phyloP scores from a whole-genome alignment of 2,888 invertebrate species.

The Andricus quercusramuli region DNA sequence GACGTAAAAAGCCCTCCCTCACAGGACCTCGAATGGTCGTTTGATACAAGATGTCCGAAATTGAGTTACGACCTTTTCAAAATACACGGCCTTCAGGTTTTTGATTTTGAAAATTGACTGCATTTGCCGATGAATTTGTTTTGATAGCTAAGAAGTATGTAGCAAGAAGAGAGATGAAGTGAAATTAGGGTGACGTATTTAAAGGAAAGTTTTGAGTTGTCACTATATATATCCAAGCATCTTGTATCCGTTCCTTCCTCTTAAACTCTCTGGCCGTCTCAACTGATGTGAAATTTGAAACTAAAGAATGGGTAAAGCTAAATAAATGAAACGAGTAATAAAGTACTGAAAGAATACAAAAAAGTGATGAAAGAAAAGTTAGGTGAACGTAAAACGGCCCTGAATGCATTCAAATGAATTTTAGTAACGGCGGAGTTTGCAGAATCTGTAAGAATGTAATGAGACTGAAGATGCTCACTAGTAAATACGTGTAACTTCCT shows the following conservation, averaged over 20 bases:
- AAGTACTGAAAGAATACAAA: not conserved
- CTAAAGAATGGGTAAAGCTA: conserved; percentile 45
- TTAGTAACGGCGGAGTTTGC: conserved; percentile 67
- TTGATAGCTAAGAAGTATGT: not conserved
- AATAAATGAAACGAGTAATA: not conserved
- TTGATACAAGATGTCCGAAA: conserved; percentile 69
- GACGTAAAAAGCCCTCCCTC: conserved; percentile 22
- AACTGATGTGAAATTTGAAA: conserved; percentile 62
- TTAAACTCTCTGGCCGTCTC: conserved; percentile 61
- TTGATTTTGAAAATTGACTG: not conserved
- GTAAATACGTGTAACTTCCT: not conserved
- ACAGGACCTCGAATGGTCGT: conserved; percentile 61
- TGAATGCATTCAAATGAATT: conserved; percentile 67
- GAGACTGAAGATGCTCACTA: conserved; percentile 56
- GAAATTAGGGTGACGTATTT: conserved; percentile 26
- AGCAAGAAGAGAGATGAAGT: conserved; percentile 35
- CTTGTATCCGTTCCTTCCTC: conserved; percentile 73
- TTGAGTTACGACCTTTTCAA: conserved; percentile 17
- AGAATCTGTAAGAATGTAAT: conserved; percentile 70
- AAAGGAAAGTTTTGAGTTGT: conserved; percentile 44
- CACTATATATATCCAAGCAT: conserved; percentile 67
- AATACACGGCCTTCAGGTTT: not conserved
- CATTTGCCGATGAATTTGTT: not conserved
- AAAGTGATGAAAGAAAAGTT: conserved; percentile 59
- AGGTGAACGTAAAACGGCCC: conserved; percentile 65